These are phyloP conservation scores for Trachelus tabidus DNA, from an alignment of 2,888 invertebrate genomes.

Conservation along the genomic window DNA sequence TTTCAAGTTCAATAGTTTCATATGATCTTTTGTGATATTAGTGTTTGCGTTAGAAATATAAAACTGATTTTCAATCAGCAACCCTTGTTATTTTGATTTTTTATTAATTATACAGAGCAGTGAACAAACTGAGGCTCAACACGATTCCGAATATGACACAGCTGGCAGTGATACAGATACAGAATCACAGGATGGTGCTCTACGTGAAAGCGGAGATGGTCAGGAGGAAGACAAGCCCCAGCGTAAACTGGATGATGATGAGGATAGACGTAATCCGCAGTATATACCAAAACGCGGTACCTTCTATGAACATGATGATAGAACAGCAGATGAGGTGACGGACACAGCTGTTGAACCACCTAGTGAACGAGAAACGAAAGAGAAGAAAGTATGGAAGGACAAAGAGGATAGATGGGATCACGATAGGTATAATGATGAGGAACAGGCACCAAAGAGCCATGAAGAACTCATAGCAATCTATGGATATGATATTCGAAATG, in stretches of 20 bases:
- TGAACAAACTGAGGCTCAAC: conserved; percentile 55
- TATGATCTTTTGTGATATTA: neutral
- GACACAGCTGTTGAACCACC: conserved; percentile 48
- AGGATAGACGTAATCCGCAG: conserved; percentile 95
- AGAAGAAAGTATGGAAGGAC: conserved; percentile 71
- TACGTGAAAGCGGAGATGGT: conserved; percentile 62
- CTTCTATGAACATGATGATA: conserved; percentile 96
- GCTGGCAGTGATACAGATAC: conserved; percentile 51
- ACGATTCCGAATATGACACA: conserved; percentile 60
- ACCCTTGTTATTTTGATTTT: neutral
- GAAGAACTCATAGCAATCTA: conserved; percentile 87
- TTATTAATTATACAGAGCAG: conserved; percentile 47
- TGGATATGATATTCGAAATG: conserved; percentile 94
- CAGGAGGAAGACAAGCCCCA: conserved; percentile 70
- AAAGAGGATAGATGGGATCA: conserved; percentile 83
- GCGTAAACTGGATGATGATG: conserved; percentile 89
- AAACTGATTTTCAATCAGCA: neutral
- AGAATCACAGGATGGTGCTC: conserved; percentile 60
- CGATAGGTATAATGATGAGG: conserved; percentile 84
- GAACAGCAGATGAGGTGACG: conserved; percentile 76
- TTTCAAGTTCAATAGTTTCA: neutral
- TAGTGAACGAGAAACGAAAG: conserved; percentile 58
- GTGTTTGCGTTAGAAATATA: neutral
- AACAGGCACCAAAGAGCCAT: conserved; percentile 87
- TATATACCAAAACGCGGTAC: conserved; percentile 96